These are phyloP conservation scores for Hydrolagus affinis DNA, from an alignment of 2,113 vertebrate genomes.

Conservation along the genomic window DNA sequence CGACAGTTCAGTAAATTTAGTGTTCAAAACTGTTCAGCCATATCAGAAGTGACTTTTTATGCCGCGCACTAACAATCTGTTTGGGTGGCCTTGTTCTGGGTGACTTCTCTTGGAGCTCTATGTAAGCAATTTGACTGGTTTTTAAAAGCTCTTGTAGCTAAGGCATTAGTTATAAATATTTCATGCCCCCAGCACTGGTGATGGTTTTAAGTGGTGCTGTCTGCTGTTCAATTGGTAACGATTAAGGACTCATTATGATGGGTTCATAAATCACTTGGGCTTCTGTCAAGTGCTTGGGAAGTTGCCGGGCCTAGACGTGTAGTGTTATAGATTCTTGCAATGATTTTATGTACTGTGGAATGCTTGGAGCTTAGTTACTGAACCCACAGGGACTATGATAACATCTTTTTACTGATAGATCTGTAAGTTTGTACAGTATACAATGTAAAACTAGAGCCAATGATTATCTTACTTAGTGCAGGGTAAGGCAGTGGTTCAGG, in stretches of 20 bases:
- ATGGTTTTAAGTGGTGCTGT: conserved; percentile 1
- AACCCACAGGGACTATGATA: no score
- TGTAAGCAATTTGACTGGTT: background rate
- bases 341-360: no score
- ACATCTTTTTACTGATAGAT: no score
- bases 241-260: background rate
- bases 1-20: no score
- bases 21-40: no score
- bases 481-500: no score
- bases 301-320: background rate
- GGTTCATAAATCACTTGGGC: background rate
- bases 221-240: conserved; percentile 19
- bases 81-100: background rate
- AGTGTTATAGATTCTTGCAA: no score
- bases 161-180: conserved; percentile 16
- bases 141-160: background rate
- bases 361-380: no score
- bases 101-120: background rate
- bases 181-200: conserved; percentile 5
- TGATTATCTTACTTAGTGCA: no score
- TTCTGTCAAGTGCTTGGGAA: background rate
- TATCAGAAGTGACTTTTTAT: no score
- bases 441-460: no score
- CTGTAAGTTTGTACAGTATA: no score
- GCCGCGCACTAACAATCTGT: background rate